phyloP scores from a whole-genome alignment of 1,140 invertebrate genomes.

The Bombus confusus region DNA sequence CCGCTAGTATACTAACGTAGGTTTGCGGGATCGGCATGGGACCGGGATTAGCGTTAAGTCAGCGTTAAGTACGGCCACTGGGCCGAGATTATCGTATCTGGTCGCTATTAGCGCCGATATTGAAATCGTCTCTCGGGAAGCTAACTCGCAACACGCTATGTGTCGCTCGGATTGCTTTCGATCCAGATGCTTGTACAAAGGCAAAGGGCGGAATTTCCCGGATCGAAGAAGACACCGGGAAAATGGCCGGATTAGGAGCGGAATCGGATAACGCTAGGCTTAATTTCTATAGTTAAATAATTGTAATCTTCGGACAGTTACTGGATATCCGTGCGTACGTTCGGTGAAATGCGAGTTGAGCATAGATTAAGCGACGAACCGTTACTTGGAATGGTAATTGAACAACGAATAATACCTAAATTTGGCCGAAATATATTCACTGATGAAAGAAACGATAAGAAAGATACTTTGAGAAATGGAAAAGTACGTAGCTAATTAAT shows the following conservation, averaged over 20 bases:
- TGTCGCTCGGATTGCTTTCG: conserved; percentile 9
- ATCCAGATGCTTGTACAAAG: not conserved
- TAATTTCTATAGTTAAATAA: conserved; percentile 1
- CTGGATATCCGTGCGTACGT: too few species aligned
- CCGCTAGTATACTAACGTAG: conserved; percentile 22
- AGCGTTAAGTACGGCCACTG: conserved; percentile 67
- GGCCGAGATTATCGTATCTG: conserved; percentile 70
- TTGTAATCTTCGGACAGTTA: not conserved
- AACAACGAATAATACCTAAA: too few species aligned
- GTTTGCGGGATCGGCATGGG: conserved; percentile 54
- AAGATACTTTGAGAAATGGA: not conserved
- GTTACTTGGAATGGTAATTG: too few species aligned
- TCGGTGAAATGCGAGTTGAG: too few species aligned
- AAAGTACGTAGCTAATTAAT: not conserved
- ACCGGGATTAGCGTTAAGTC: conserved; percentile 69
- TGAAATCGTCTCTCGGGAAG: conserved; percentile 56
- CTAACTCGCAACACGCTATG: conserved; percentile 23
- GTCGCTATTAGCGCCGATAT: conserved; percentile 60
- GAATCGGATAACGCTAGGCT: not conserved
- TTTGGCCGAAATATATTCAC: too few species aligned
- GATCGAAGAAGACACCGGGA: not conserved
- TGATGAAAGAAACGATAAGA: not conserved
- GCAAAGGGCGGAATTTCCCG: not conserved
- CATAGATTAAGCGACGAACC: too few species aligned
- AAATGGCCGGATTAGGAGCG: not conserved